Base-by-base conservation (phyloP, 2,888 invertebrate genomes). In the Electrophaes corylata region DNA sequence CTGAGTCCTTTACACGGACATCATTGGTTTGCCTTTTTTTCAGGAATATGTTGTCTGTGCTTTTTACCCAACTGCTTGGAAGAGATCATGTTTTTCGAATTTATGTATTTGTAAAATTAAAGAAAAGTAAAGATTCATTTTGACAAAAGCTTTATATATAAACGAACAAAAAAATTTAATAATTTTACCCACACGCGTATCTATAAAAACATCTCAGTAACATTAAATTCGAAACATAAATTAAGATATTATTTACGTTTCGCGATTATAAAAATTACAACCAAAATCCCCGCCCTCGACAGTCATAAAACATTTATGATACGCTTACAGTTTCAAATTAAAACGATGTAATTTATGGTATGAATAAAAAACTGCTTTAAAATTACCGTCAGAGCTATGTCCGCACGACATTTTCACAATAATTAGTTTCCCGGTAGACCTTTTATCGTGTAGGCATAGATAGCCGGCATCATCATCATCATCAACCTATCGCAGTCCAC, bases 391-490 rank as follows among this genome's bases (percentile, higher is more conserved):
- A 64, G 54, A 60, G 64, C 68, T 65, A 59, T 60, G 54, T 29
- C 57, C 57, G 62, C 70, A 57, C 52, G 60, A 69, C 66, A 66
- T 71, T 75, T 74, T 73, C 68, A 33, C 55, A 67, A 65, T 75
- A 74, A 75, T 75, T 72, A 76, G 70, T 72, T 66, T 65, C 60
- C 68, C 70, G 39, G 41, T 60, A 60, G 65, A 57, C 59, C 51
- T 67, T 66, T 70, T 69, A 64, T 64, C 60, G 57, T 52, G 46
- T 39, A 48, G n/a, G n/a, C n/a, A n/a, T n/a, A n/a, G n/a, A n/a
- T n/a, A n/a, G n/a, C n/a, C n/a, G n/a, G n/a, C n/a, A n/a, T n/a
- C n/a, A n/a, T n/a, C n/a, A n/a, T n/a, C n/a, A n/a, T n/a, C n/a
- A n/a, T n/a, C n/a, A n/a, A n/a, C n/a, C n/a, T n/a, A n/a, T n/a